These are phyloP conservation scores for Amphiprion ocellaris DNA, from an alignment of 2,113 vertebrate genomes.

Conservation along the genomic window DNA sequence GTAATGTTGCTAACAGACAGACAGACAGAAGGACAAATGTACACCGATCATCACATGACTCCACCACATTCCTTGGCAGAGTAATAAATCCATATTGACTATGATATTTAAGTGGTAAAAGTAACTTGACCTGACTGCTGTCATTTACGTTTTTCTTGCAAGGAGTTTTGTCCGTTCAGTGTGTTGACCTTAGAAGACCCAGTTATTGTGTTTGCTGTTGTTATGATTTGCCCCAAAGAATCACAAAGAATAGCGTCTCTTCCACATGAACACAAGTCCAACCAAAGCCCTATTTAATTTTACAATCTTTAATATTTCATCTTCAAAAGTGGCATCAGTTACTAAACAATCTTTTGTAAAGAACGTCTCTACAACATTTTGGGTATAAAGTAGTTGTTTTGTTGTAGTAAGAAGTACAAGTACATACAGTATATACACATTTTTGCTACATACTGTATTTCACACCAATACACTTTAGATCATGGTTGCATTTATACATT, in stretches of 20 bases:
- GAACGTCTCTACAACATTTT: slow-evolving; percentile 44
- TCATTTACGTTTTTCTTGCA: background rate
- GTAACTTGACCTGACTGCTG: too few species aligned
- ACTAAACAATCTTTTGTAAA: slow-evolving; percentile 62
- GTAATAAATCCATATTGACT: too few species aligned
- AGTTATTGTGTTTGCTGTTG: background rate
- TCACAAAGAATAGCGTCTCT: slow-evolving; percentile 5
- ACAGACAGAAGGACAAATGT: too few species aligned
- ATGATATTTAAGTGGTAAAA: background rate
- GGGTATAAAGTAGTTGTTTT: slow-evolving; percentile 53
- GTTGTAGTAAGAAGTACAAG: slow-evolving; percentile 44
- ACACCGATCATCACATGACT: too few species aligned
- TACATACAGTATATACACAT: slow-evolving; percentile 52
- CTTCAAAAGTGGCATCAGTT: slow-evolving; percentile 52
- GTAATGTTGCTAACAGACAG: too few species aligned
- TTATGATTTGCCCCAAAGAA: background rate
- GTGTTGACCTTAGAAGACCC: background rate
- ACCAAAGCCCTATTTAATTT: slow-evolving; percentile 17
- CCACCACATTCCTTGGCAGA: too few species aligned
- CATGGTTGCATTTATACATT: slow-evolving; percentile 29
- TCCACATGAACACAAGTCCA: slow-evolving; percentile 31
- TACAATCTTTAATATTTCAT: slow-evolving; percentile 68
- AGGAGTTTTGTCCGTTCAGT: background rate
- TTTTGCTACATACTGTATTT: slow-evolving; percentile 49
- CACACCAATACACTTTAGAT: slow-evolving; percentile 33